Evolutionary conservation across 1,140 invertebrate species (phyloP).

Genomic region (Venturia canescens): DNA sequence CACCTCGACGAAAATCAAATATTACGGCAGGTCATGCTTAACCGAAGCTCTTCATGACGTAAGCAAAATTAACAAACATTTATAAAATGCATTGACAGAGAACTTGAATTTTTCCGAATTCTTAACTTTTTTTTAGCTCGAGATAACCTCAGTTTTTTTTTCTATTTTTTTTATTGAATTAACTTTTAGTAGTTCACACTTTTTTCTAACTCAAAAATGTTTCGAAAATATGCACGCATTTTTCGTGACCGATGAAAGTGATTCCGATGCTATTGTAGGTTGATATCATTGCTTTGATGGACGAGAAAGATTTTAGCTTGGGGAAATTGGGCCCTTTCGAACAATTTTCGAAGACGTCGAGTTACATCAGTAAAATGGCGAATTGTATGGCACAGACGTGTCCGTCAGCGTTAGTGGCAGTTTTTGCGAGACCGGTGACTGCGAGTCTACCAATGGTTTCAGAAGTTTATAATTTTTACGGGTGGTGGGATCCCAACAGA

Average conservation of each 20-base stretch:
- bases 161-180: too few species aligned
- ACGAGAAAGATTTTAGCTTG: conserved; percentile 60
- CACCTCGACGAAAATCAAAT: conserved; percentile 62
- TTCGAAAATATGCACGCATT: too few species aligned
- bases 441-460: conserved; percentile 65
- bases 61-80: conserved; percentile 43
- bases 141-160: too few species aligned
- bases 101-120: too few species aligned
- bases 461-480: conserved; percentile 62
- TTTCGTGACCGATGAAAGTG: too few species aligned
- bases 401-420: conserved; percentile 64
- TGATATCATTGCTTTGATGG: conserved; percentile 70
- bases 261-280: conserved; percentile 48
- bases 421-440: conserved; percentile 69
- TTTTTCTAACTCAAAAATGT: too few species aligned
- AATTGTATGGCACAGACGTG: conserved; percentile 59
- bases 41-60: conserved; percentile 59
- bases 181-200: too few species aligned
- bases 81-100: too few species aligned
- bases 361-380: conserved; percentile 62
- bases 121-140: too few species aligned
- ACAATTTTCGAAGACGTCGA: conserved; percentile 58
- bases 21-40: conserved; percentile 60
- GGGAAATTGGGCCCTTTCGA: conserved; percentile 48
- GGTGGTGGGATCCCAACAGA: conserved; percentile 63